These are phyloP conservation scores for Phyllostomus discolor DNA, from an alignment of 2,113 vertebrate genomes.

Conservation along the genomic window DNA sequence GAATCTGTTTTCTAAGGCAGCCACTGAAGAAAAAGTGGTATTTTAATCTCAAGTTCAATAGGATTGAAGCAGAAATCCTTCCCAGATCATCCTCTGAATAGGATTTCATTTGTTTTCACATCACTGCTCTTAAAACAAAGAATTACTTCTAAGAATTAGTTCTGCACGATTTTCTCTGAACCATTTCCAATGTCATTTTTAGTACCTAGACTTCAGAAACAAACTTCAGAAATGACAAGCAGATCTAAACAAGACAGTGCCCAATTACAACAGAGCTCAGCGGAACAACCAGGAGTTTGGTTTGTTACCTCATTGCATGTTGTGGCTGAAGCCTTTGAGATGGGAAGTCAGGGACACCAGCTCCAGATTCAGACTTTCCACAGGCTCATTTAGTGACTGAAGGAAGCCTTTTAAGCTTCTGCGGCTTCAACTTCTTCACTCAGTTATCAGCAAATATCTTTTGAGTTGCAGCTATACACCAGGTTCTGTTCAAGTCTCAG, in stretches of 20 bases:
- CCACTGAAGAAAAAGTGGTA: neutral
- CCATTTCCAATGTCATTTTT: neutral
- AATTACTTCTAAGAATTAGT: constrained; percentile 27
- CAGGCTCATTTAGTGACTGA: neutral
- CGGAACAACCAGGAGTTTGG: neutral
- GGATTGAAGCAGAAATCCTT: neutral
- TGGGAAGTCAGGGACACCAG: neutral
- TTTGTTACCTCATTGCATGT: neutral
- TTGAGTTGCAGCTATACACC: neutral
- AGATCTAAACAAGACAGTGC: neutral
- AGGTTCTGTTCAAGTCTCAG: neutral
- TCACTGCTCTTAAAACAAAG: neutral
- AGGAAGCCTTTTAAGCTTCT: neutral
- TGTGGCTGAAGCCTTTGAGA: neutral
- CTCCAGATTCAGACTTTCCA: neutral
- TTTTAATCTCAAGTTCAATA: neutral
- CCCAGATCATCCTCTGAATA: neutral
- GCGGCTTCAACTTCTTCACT: neutral
- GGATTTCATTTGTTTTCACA: neutral
- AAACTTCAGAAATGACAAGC: neutral
- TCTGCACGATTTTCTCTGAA: neutral
- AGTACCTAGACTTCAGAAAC: neutral
- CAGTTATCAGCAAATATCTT: neutral
- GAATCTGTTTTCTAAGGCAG: neutral
- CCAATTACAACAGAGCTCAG: neutral